Base-by-base conservation (phyloP, 2,113 vertebrate species). In the Brachyhypopomus gauderio region DNA sequence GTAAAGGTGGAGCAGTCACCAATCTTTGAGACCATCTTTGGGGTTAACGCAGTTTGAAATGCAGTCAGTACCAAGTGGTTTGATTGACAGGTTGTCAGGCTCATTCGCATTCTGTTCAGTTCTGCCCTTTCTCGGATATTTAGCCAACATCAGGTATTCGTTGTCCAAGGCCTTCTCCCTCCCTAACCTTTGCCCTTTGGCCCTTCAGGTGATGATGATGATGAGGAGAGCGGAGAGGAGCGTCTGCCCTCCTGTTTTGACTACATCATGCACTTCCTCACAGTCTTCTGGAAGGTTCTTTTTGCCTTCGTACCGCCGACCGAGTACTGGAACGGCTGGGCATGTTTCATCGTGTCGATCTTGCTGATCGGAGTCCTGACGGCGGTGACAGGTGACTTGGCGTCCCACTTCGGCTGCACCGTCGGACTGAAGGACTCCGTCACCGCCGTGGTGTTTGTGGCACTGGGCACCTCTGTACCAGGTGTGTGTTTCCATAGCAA, bases 191-290 rank as follows among this genome's bases (percentile, higher is more conserved):
- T 63, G 3, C 17, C 52, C 70, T 12, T 82, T 25, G 62, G 3
- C 17, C 52, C 70, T 12, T 36, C 19, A 95, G 94, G 94, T 55
- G 93, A 95, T 19, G 94, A 95, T 58, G 94, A 95, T 45, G 94
- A 95, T 14, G 94, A 95, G 79, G 94, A 95, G 81, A 93, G 93
- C 0, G 92, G 93, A 9, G 94, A 95, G 85, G 94, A 95, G 88
- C 92, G 92, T 4, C 92, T 95, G 81, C 94, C 94, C 4, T 95
- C 94, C 82, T 95, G 94, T 89, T 95, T 94, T 38, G 94, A 95
- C 89, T 95, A 95, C 90, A 95, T 95, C 91, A 95, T 95, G 94
- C 94, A 95, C 88, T 95, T 95, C 91, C 94, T 95, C 77, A 95
- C 94, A 0, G 94, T 95, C 64, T 95, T 95, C 93, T 95, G 94